Evolutionary conservation across 92 coral and sea anemone species (phyloP).

Genomic region (Pocillopora grandis): DNA sequence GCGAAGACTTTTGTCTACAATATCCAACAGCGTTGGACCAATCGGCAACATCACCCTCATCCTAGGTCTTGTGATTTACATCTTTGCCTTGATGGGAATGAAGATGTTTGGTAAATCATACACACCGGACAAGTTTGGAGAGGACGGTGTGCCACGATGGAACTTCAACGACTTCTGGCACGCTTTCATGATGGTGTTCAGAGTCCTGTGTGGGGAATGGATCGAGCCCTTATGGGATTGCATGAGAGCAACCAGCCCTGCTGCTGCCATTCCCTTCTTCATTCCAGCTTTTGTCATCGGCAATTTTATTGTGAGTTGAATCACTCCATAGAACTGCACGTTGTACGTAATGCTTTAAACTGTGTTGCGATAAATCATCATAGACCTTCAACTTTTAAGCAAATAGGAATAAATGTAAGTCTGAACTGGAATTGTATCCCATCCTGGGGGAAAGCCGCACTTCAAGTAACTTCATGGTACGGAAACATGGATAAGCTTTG

Average conservation of each 20-base stretch:
- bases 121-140: constrained; percentile 72
- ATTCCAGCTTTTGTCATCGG: constrained; percentile 95
- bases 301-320: constrained; percentile 86
- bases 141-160: constrained; percentile 91
- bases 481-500: too few species aligned
- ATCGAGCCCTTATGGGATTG: constrained; percentile 99
- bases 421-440: too few species aligned
- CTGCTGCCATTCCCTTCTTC: constrained; percentile 82
- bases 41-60: constrained; percentile 91
- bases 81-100: constrained; percentile 91
- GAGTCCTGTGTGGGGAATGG: constrained; percentile 98
- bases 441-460: too few species aligned
- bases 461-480: too few species aligned
- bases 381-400: too few species aligned
- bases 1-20: constrained; percentile 85
- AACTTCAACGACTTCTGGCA: constrained; percentile 94
- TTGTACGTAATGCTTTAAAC: too few species aligned
- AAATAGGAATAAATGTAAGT: too few species aligned
- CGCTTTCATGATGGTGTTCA: constrained; percentile 95
- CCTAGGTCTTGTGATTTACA: constrained; percentile 85
- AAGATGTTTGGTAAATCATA: constrained; percentile 82
- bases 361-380: too few species aligned
- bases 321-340: not conserved
- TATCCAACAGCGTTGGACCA: constrained; percentile 89
- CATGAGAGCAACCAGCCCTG: constrained; percentile 91